Base-by-base conservation (phyloP, 2,888 invertebrate genomes). In the Serrognathus titanus region DNA sequence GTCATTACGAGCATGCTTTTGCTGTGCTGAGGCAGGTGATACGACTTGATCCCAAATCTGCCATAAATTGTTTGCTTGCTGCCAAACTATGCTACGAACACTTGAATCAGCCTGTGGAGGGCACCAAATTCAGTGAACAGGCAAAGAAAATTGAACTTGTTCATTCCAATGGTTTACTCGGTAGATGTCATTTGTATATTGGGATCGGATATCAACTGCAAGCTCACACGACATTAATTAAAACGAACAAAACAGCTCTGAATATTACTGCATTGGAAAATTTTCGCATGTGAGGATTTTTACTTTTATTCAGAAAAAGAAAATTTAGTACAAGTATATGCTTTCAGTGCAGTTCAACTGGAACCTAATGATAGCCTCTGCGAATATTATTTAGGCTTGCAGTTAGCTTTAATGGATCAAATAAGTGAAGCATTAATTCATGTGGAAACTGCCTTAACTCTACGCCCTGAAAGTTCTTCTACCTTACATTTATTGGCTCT, bases 291-390 rank as follows among this genome's bases (percentile, higher is more conserved):
- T 88, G 76, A 57, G 16, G 12, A 43, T 39, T 39, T n/a, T 39
- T 39, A 11, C 2, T 12, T 36, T 36, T 56, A 46, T 41, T n/a
- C 20, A 13, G 10, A 41, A 13, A 41, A 16, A 35, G 37, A 50
- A 74, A 2, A 78, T 78, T 1, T 57, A 76, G 16, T 24, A 24
- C 16, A 51, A 10, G 3, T 13, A 35, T 24, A 11, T 24, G 41
- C 8, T 40, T 72, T 73, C 71, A 87, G 88, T 61, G 88, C 94
- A 0, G 89, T 89, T 51, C 86, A 88, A 66, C 77, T 87, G 48
- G 97, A 99, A 80, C 87, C 90, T 46, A 90, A 92, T 73, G 98
- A 98, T 79, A 94, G 97, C 75, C 80, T 97, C 50, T 87, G 91
- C 3, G 87, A 93, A 73, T 97, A 95, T 80, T 96, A 97, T 79